Evolutionary conservation across 2,797 vertebrate species (phyloP).

Genomic region (Sebastolobus altivelis): DNA sequence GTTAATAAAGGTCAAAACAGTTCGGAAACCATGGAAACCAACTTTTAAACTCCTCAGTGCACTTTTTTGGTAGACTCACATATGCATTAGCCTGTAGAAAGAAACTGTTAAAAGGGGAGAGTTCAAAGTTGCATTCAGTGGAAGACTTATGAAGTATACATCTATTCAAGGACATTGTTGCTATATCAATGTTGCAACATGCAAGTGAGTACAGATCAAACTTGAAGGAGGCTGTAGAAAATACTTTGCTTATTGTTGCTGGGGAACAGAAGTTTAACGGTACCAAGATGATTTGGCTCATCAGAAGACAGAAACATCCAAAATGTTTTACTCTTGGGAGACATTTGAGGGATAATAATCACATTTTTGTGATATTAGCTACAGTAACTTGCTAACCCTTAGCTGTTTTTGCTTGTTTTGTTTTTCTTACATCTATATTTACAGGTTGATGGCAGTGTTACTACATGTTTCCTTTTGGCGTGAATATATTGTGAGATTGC

Average conservation of each 20-base stretch:
- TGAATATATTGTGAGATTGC: not conserved
- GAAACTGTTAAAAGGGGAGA: constrained; percentile 42
- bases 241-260: not conserved
- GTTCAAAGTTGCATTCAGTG: constrained; percentile 55
- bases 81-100: constrained; percentile 36
- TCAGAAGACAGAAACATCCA: not conserved
- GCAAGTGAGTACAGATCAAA: constrained; percentile 58
- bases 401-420: not conserved
- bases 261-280: not conserved
- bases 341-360: not conserved
- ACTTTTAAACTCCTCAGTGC: not conserved
- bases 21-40: constrained; percentile 48
- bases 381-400: not conserved
- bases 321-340: not conserved
- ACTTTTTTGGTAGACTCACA: not conserved
- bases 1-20: not conserved
- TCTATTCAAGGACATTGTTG: not conserved
- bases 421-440: not conserved
- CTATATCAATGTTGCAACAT: constrained; percentile 46
- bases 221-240: not conserved
- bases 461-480: not conserved
- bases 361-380: not conserved
- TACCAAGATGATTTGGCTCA: not conserved
- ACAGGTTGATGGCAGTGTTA: not conserved
- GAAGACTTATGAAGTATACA: constrained; percentile 1